Conservation (phyloP, 2,113 vertebrate species). For the Pachycephala philippinensis region DNA sequence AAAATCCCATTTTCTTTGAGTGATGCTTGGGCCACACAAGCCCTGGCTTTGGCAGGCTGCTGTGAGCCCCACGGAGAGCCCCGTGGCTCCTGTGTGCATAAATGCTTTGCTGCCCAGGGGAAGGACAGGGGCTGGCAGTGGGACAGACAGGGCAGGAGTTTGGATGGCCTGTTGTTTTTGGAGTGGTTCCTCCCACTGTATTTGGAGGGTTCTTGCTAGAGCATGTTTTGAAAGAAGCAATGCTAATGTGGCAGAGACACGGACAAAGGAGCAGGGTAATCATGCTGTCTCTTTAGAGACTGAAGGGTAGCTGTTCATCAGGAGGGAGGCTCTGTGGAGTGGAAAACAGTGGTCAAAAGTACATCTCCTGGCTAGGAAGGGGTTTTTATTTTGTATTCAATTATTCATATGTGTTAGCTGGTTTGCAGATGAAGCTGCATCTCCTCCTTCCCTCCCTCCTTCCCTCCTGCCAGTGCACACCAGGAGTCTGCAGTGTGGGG, state of each 20-base stretch:
- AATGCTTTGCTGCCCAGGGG: not conserved
- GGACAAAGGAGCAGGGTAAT: not conserved
- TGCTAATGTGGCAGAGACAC: not conserved
- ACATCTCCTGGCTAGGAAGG: conserved; percentile 37
- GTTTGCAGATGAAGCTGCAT: conserved; percentile 65
- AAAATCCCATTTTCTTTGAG: not conserved
- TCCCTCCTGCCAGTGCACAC: not conserved
- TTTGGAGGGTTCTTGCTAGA: not conserved
- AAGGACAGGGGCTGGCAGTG: not conserved
- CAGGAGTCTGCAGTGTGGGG: not conserved
- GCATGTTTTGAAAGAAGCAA: not conserved
- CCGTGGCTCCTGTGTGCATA: not conserved
- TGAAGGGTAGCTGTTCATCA: not conserved
- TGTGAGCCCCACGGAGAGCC: not conserved
- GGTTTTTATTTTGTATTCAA: conserved; percentile 40
- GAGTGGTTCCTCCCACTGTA: not conserved
- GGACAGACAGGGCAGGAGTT: not conserved
- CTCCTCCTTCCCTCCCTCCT: not conserved
- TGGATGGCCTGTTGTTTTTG: not conserved
- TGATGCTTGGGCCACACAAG: not conserved
- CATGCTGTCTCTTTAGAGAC: not conserved
- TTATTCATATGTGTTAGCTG: conserved; percentile 70
- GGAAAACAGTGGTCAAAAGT: not conserved
- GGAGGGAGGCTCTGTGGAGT: not conserved
- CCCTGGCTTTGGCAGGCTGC: not conserved